Conservation (phyloP, 2,888 invertebrate species). For the Rotaria socialis region DNA sequence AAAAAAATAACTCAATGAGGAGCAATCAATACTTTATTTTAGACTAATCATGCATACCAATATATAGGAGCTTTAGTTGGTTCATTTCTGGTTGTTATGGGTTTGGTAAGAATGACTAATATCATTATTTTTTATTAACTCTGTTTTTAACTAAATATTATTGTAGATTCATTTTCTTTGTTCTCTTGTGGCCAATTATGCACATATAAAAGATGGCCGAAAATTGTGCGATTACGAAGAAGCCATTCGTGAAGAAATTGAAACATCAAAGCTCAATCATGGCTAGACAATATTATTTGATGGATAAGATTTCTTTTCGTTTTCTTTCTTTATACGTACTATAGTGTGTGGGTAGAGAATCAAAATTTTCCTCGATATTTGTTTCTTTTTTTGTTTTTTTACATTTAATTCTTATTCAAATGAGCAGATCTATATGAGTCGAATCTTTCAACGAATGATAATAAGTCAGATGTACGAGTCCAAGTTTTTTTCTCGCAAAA, state of each 20-base stretch:
- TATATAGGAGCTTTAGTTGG: neutral
- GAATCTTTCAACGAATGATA: neutral
- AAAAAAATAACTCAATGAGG: neutral
- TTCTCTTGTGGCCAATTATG: constrained; percentile 46
- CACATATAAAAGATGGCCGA: constrained; percentile 45
- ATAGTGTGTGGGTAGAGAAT: neutral
- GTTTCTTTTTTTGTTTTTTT: neutral
- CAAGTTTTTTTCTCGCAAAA: neutral
- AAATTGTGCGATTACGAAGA: constrained; percentile 46
- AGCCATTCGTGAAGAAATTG: constrained; percentile 45
- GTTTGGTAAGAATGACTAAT: neutral
- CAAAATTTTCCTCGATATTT: neutral
- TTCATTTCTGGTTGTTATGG: constrained; percentile 24
- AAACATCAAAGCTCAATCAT: neutral
- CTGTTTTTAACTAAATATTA: neutral
- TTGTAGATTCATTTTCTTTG: constrained; percentile 44
- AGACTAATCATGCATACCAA: neutral
- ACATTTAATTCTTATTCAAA: neutral
- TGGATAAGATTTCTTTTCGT: neutral
- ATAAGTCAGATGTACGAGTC: neutral
- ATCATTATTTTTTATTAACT: neutral
- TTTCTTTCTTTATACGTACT: neutral
- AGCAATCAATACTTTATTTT: neutral
- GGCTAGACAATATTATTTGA: neutral
- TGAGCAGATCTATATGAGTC: neutral